A percentile compares a stretch with the other conserved stretches of the same genome.
phyloP scores from a whole-genome alignment of 2,797 vertebrate species.

The Lepilemur septentrionalis region DNA sequence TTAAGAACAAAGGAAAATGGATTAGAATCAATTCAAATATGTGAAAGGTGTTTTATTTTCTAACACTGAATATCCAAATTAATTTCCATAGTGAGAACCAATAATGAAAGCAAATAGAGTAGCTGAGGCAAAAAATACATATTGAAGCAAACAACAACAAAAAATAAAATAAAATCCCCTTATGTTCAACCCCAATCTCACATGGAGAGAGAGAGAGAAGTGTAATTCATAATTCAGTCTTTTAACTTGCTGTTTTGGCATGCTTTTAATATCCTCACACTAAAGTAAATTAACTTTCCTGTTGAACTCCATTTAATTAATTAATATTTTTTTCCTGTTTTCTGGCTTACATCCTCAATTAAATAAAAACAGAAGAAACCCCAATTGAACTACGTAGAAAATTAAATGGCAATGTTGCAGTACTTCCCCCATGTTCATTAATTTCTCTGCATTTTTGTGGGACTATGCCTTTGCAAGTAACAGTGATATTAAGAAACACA shows the following conservation, averaged over 20 bases:
- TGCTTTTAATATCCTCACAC: neutral
- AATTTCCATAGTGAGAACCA: neutral
- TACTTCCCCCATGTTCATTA: neutral
- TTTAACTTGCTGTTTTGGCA: neutral
- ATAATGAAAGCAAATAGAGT: neutral
- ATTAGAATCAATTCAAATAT: neutral
- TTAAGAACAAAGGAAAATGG: neutral
- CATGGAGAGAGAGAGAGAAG: neutral
- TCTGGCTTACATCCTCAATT: neutral
- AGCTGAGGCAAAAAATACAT: neutral
- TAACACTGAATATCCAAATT: neutral
- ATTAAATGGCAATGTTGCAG: neutral
- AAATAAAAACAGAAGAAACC: neutral
- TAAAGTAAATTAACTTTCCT: conserved; percentile 42
- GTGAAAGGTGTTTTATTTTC: neutral
- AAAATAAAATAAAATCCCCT: neutral
- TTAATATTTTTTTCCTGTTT: neutral
- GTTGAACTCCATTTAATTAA: conserved; percentile 7
- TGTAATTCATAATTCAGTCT: neutral
- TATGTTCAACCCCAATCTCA: neutral
- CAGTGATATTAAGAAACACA: neutral
- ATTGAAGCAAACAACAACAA: neutral
- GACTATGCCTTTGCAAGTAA: neutral
- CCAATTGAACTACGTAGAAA: neutral
- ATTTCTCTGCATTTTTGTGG: neutral